Evolutionary conservation across 2,888 invertebrate genomes (phyloP).

Genomic region (Harmothoe impar): DNA sequence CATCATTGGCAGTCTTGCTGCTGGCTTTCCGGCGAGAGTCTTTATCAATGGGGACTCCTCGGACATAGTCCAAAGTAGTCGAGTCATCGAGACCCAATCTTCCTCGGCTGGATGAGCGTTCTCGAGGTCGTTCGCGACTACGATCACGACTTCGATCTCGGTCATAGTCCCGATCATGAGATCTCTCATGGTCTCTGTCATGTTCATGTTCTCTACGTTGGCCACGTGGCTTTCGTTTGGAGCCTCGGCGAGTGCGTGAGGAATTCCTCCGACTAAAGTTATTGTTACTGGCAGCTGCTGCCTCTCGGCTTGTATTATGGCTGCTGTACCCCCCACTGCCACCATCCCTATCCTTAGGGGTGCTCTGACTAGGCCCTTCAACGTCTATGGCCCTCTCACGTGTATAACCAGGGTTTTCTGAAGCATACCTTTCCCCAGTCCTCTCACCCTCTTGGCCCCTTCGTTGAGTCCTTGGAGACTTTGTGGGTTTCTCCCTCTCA

Average conservation of each 20-base stretch:
- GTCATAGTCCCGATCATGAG: constrained; percentile 31
- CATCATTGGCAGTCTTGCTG: not conserved
- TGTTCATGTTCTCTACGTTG: not conserved
- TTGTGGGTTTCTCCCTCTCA: constrained; percentile 15
- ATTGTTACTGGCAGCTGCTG: not conserved
- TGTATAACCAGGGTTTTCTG: not conserved
- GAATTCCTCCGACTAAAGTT: constrained; percentile 43
- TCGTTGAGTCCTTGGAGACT: constrained; percentile 26
- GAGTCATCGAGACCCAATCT: constrained; percentile 57
- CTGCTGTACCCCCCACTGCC: not conserved
- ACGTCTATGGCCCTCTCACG: constrained; percentile 24
- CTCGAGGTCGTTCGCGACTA: constrained; percentile 37
- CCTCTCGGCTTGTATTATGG: constrained; percentile 37
- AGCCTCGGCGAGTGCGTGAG: constrained; percentile 44
- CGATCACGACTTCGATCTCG: not conserved
- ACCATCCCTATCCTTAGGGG: constrained; percentile 27
- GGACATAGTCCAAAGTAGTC: constrained; percentile 57
- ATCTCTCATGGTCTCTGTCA: constrained; percentile 32
- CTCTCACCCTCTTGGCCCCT: not conserved
- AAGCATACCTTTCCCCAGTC: not conserved
- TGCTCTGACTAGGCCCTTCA: constrained; percentile 1
- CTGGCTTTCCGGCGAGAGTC: not conserved
- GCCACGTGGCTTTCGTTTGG: constrained; percentile 29
- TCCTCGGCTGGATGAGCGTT: constrained; percentile 32
- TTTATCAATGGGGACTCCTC: constrained; percentile 50